phyloP scores from a whole-genome alignment of 2,797 vertebrate species.

The Tenualosa thibaudeaui region DNA sequence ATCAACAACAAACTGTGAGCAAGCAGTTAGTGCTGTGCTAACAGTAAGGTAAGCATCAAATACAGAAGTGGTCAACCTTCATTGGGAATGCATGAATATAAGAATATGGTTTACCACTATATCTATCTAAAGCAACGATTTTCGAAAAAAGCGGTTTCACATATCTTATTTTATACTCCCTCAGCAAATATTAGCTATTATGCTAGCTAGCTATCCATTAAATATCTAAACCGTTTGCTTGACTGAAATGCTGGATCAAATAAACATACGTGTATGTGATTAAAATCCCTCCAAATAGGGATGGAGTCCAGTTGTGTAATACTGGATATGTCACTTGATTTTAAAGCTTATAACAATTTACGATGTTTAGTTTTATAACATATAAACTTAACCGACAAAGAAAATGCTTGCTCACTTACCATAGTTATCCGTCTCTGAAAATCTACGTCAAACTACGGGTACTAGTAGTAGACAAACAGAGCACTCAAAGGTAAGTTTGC shows the following conservation, averaged over 20 bases:
- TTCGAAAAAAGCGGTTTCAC: background rate
- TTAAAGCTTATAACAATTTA: too few species aligned
- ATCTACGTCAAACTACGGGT: conserved; percentile 63
- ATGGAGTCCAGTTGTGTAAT: too few species aligned
- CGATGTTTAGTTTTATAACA: background rate
- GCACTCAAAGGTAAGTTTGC: background rate
- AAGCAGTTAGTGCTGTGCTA: too few species aligned
- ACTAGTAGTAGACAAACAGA: conserved; percentile 31
- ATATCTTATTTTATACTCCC: background rate
- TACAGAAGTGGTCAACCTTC: too few species aligned
- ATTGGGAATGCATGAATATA: too few species aligned
- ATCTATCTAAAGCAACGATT: background rate
- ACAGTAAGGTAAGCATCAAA: too few species aligned
- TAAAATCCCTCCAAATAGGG: too few species aligned
- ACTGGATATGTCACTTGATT: too few species aligned
- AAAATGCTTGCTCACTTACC: conserved; percentile 72
- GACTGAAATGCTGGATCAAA: background rate
- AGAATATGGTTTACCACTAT: background rate
- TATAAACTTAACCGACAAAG: conserved; percentile 37
- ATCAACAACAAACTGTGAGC: background rate
- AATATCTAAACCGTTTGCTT: background rate
- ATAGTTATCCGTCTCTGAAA: conserved; percentile 54
- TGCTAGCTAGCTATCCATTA: background rate
- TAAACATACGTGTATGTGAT: too few species aligned
- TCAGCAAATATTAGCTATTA: background rate